Evolutionary conservation across 1,140 invertebrate genomes (phyloP), one percentile per base, ranked within the genome.

Genomic region (Penaeus japonicus): DNA sequence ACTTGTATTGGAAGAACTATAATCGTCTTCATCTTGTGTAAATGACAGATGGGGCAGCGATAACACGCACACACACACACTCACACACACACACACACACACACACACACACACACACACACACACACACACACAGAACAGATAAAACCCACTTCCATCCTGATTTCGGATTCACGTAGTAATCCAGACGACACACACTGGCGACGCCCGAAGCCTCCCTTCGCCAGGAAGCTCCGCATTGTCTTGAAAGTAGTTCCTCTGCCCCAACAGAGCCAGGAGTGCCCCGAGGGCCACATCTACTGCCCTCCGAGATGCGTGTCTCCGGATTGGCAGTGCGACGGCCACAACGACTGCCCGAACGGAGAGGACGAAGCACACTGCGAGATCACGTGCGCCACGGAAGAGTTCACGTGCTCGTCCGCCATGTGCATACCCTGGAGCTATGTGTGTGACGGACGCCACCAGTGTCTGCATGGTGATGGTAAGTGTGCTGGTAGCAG

Each of bases 391-490:
- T 89, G 85, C 75, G 70, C 35, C n/a, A 54, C 70, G 3, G 78
- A 81, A n/a, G 59, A 84, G 27, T 91, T 70, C 77, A 87, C 84
- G 0, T 90, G 89, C 30, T 91, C 94, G 24, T 95, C 96, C 91
- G 95, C 95, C 54, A 65, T 39, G 15, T 97, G 96, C 91, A 94
- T 96, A 32, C 92, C 94, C 90, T 92, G 92, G 12, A 92, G 93
- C 75, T 97, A 96, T 95, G 94, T 96, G 0, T 98, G 97, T 92
- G 97, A 98, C 92, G 96, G 96, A 1, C 92, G 95, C 59, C 93
- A 94, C 79, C 97, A 98, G 92, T 99, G 97, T 92, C 95, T 95
- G 91, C 96, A 98, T 92, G 95, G 95, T 85, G 95, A 94, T n/a
- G 98, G 98, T 90, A 59, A 77, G 81, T 81, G 4, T 22, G 32